Base-by-base conservation (phyloP, 1,140 invertebrate species). In the Scaptodrosophila lebanonensis region DNA sequence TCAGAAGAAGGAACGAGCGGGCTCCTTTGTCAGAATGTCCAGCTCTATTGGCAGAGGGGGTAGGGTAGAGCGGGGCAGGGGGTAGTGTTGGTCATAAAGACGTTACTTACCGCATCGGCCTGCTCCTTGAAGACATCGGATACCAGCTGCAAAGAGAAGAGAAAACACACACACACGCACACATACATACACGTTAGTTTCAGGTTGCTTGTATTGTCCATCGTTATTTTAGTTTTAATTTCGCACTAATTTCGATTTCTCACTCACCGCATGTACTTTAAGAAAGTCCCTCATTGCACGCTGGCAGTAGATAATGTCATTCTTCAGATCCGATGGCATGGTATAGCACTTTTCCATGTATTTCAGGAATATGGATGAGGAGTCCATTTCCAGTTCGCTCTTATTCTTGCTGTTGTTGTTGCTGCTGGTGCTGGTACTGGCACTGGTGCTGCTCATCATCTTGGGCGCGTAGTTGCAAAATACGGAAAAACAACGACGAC, bases 221-320 rank as follows among this genome's bases (percentile, higher is more conserved):
- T 11, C 13, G 40, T 49, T 17, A 3, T n/a, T 30, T 16, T 43
- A 27, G 43, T 13, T 32, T 38, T 30, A 38, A 22, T 9, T 20
- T 25, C n/a, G n/a, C n/a, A n/a, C 43, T 53, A n/a, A 11, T 20
- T n/a, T 36, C 36, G 12, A n/a, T 35, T 29, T 48, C 11, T 38
- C 36, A 67, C 68, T 86, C 39, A 86, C 85, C 70, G 64, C 62
- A 47, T 86, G 85, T 40, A 86, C 84, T 58, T 84, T 86, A 42
- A 86, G 66, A 56, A 77, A 76, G 35, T 84, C 61, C 40, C 75
- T 69, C 60, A 86, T 16, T 22, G 83, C 67, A 40, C 84, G 75
- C 52, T 86, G 85, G 44, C 83, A 86, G 50, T 86, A 86, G 49
- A 86, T 59, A 52, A 86, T 70, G 33, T 86, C 85, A 59, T 86